These are phyloP conservation scores for Mesocentrotus franciscanus DNA, from an alignment of 53 echinoderm and acorn worm species.

Conservation along the genomic window DNA sequence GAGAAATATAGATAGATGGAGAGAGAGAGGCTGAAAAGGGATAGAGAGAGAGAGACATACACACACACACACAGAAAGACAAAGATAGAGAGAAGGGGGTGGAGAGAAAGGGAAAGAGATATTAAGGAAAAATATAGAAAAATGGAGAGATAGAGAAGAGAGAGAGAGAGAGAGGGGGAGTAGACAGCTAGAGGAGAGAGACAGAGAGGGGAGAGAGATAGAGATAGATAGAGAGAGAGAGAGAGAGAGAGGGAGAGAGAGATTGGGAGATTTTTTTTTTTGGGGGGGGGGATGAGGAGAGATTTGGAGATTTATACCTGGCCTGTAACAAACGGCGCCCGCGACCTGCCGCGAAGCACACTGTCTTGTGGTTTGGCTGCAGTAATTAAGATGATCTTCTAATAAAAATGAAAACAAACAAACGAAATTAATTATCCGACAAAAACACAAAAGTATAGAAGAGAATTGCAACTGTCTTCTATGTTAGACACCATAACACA, in stretches of 20 bases:
- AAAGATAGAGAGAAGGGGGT: background rate
- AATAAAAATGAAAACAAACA: background rate
- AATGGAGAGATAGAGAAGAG: background rate
- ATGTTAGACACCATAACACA: too few species aligned
- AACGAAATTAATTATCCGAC: background rate
- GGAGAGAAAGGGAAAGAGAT: too few species aligned
- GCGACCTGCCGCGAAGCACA: background rate
- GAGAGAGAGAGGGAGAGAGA: background rate
- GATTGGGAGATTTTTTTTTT: too few species aligned
- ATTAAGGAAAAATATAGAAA: background rate
- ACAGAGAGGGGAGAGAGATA: background rate
- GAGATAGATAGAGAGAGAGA: background rate
- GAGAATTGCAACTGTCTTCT: too few species aligned
- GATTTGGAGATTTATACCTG: background rate
- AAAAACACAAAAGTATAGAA: too few species aligned
- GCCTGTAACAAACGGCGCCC: slow-evolving; percentile 14
- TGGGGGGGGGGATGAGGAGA: background rate
- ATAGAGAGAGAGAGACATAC: background rate
- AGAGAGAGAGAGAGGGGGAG: too few species aligned
- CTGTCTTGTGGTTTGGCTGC: background rate
- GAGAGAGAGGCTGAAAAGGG: too few species aligned
- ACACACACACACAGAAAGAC: too few species aligned
- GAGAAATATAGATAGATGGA: too few species aligned
- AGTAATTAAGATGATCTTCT: slow-evolving; percentile 2
- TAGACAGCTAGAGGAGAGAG: too few species aligned